Conservation (phyloP, 2,797 vertebrate genomes). For the Triplophysa yarkandensis region DNA sequence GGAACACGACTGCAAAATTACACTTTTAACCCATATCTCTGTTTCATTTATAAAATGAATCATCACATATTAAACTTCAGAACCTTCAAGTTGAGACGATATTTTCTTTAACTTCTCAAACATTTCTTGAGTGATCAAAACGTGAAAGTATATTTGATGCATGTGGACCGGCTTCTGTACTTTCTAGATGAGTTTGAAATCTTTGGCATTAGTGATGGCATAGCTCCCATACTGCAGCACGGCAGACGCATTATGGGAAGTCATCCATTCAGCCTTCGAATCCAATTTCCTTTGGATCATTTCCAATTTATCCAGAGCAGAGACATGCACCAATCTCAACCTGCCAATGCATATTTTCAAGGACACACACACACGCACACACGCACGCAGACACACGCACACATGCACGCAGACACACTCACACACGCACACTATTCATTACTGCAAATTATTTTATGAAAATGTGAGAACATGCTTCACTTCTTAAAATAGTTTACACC, state of each 20-base stretch:
- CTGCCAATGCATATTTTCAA: constrained; percentile 52
- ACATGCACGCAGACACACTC: too few relatives aligned
- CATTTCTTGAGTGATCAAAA: too few relatives aligned
- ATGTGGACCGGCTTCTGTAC: background rate
- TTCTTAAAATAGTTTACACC: too few relatives aligned
- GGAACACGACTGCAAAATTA: background rate
- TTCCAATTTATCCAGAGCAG: constrained; percentile 56
- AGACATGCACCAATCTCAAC: constrained; percentile 47
- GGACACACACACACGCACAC: constrained; percentile 40
- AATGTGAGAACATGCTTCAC: too few relatives aligned
- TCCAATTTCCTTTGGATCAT: constrained; percentile 60
- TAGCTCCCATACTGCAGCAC: constrained; percentile 20
- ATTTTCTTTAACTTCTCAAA: too few relatives aligned
- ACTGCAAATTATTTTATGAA: background rate
- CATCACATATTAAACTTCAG: too few relatives aligned
- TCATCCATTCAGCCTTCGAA: constrained; percentile 52
- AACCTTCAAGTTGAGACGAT: too few relatives aligned
- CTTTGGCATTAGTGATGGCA: constrained; percentile 32
- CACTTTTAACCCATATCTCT: background rate
- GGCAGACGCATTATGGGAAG: constrained; percentile 48
- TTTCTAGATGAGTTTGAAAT: background rate
- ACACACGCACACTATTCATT: background rate
- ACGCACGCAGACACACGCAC: background rate
- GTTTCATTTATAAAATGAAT: too few relatives aligned
- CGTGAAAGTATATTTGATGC: background rate